Evolutionary conservation across 2,888 invertebrate species (phyloP), one percentile per base, ranked within the genome.

Genomic region (Synanthedon formicaeformis): DNA sequence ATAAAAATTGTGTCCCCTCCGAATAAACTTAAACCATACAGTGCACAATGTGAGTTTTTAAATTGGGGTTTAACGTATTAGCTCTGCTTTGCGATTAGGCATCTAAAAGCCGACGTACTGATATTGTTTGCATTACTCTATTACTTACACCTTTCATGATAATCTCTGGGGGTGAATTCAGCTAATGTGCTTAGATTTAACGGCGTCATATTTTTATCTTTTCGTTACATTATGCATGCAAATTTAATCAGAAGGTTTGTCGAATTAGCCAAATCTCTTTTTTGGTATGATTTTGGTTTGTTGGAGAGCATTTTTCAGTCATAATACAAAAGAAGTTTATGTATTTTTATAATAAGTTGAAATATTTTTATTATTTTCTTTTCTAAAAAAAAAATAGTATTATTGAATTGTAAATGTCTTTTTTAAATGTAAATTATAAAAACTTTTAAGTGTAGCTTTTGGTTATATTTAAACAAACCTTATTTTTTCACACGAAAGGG

Each of bases 71-170:
- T 78, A 76, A 73, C 69, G 71, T 67, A 69, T 73, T 73, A 71
- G 71, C 71, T 69, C 59, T 64, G 67, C 67, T 2, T 61, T 65
- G 64, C 75, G 81, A 83, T 84, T 81, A 82, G 76, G 67, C 70
- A 73, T 78, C 82, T 78, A 81, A 66, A 65, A 58, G 64, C 61
- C 62, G 67, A 70, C 68, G 64, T 71, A 72, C 71, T 49, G 23
- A 49, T 16, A 18, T 23, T 78, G 77, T 83, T 80, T 81, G 75
- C 75, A 78, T 81, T 81, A 81, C 81, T 79, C 78, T 81, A 82
- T 83, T 81, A 81, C 71, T 83, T 81, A 81, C 71, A 78, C 73
- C 67, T 76, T 73, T 77, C 78, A 77, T 73, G 74, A 76, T 82
- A 81, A 85, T 86, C 81, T 79, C 69, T 57, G 57, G 77, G 82